Evolutionary conservation across 2,797 vertebrate genomes (phyloP).

Genomic region (Falco biarmicus): DNA sequence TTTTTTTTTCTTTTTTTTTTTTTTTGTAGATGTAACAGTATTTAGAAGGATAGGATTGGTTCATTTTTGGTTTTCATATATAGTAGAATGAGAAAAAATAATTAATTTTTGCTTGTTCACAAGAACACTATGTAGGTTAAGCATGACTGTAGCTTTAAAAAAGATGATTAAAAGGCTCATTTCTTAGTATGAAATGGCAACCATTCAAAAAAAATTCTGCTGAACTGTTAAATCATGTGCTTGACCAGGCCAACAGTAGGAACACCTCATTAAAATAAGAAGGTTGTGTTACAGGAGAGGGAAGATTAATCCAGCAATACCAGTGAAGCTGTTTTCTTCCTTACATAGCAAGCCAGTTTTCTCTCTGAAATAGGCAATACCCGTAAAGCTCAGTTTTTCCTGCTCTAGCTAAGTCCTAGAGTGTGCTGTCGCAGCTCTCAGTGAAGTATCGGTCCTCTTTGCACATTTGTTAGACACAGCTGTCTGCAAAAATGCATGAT

Average conservation of each 20-base stretch:
- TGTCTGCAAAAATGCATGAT: background rate
- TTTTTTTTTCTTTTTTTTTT: background rate
- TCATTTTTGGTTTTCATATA: background rate
- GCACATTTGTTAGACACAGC: fast-evolving
- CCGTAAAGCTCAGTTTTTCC: background rate
- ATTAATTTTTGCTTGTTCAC: background rate
- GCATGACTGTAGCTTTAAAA: background rate
- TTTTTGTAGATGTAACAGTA: background rate
- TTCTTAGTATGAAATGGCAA: background rate
- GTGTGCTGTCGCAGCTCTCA: background rate
- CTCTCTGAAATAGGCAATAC: background rate
- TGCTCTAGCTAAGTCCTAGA: background rate
- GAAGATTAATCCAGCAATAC: background rate
- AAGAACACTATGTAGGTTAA: background rate
- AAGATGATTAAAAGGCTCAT: background rate
- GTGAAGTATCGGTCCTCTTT: background rate
- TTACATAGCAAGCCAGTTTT: background rate
- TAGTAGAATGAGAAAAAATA: background rate
- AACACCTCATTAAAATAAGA: conserved; percentile 23
- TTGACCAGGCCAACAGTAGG: background rate
- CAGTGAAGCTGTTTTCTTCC: background rate
- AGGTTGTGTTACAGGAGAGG: background rate
- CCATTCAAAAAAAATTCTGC: background rate
- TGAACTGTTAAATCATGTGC: background rate
- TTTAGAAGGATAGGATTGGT: background rate